Evolutionary conservation across 2,797 vertebrate genomes (phyloP), one percentile per base, ranked within the genome.

Genomic region (Sphaeramia orbicularis): DNA sequence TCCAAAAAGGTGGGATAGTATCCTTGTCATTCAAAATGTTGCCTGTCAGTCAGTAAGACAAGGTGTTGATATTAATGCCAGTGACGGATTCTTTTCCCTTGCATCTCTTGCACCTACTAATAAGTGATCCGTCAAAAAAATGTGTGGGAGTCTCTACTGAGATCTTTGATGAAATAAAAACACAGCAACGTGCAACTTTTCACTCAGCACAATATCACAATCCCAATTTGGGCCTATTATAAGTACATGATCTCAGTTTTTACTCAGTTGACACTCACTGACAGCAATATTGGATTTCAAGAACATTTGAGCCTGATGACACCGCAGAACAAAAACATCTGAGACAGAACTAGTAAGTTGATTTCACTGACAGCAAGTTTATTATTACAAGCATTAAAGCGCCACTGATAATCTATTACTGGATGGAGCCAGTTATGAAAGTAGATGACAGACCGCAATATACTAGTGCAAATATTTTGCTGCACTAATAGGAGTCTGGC

Each of bases 1-100:
- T 4, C 16, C 1, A 8, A 30, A 58, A 54, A 15, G 50, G 36
- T 19, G n/a, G 18, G 16, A 6, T n/a, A 21, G 19, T 27, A 27
- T 68, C 15, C 10, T 9, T 38, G 37, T 51, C 53, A 14, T 61
- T 61, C 49, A 9, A 61, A 70, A 55, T 14, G 7, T 36, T 18
- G 53, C 30, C 27, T 59, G 63, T 30, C 41, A 24, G 4, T n/a
- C 40, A 12, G 30, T 4, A 32, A 3, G 30, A 32, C 30, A 32
- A 32, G 30, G 30, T 4, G 30, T 7, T 11, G 52, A 61, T 66
- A 78, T 32, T 32, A 76, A 63, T 8, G 47, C 30, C 1, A 14
- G 37, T 65, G 43, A 44, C 18, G 19, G n/a, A 58, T 42, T 27
- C 12, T 50, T 53, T 71, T 18, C 18, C 36, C 27, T 10, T 55